phyloP scores from a whole-genome alignment of 2,888 invertebrate species.

The Eristalinus sepulchralis region DNA sequence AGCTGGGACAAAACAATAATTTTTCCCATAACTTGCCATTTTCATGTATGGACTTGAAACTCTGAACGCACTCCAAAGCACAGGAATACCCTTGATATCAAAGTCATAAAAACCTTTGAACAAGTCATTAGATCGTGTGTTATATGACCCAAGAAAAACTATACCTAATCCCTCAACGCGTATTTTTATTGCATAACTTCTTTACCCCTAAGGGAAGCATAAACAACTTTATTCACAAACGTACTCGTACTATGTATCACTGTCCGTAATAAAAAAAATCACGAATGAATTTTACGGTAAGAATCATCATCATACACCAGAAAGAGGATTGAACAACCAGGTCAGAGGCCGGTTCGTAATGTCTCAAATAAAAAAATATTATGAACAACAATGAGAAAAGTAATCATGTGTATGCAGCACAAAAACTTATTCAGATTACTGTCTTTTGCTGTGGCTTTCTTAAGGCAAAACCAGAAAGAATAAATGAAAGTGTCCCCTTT shows the following conservation, averaged over 20 bases:
- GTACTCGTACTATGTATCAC: neutral
- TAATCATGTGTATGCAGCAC: slow-evolving; percentile 27
- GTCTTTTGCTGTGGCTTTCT: neutral
- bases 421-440: slow-evolving; percentile 22
- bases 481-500: neutral
- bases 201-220: neutral
- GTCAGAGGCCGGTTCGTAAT: slow-evolving; percentile 24
- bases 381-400: slow-evolving; percentile 24
- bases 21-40: neutral
- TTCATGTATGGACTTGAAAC: neutral
- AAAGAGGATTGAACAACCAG: slow-evolving; percentile 6
- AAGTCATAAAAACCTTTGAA: neutral
- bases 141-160: neutral
- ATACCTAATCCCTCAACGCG: neutral
- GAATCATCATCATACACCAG: slow-evolving; percentile 10
- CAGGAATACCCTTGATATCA: neutral
- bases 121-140: neutral
- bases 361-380: slow-evolving; percentile 26
- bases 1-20: neutral
- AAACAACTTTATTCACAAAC: neutral
- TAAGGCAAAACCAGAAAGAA: neutral
- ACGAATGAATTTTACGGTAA: slow-evolving; percentile 11
- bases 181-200: neutral
- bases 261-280: neutral
- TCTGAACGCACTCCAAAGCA: neutral